These are phyloP conservation scores for Latrodectus hesperus DNA, from an alignment of 2,888 invertebrate genomes.

Conservation along the genomic window DNA sequence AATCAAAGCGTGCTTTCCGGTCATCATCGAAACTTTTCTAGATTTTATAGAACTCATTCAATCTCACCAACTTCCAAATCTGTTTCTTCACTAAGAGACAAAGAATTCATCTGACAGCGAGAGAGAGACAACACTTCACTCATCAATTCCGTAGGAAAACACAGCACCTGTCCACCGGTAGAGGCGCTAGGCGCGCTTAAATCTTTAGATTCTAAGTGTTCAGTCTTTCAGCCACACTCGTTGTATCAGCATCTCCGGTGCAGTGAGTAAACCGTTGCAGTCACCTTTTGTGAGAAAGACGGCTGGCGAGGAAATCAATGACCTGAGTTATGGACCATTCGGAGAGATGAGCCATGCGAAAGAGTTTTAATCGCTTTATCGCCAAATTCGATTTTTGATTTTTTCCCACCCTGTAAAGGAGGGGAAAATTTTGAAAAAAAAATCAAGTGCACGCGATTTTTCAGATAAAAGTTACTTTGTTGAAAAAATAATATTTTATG, in stretches of 20 bases:
- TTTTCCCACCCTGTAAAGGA: no score
- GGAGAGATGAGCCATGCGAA: background rate
- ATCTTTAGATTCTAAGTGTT: background rate
- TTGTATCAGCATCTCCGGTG: background rate
- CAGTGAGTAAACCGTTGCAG: background rate
- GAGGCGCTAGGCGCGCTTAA: background rate
- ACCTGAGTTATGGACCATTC: background rate
- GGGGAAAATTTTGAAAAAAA: no score
- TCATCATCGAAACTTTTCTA: no score
- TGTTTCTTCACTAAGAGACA: no score
- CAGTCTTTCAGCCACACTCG: slow-evolving; percentile 1
- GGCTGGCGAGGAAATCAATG: background rate
- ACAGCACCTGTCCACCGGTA: slow-evolving; percentile 5
- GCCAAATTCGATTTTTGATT: no score
- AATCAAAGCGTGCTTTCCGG: no score
- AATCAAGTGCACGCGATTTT: no score
- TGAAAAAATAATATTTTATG: no score
- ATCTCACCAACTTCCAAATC: no score
- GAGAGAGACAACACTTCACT: background rate
- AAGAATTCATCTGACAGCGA: no score
- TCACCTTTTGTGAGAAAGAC: background rate
- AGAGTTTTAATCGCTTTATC: background rate
- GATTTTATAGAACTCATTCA: no score
- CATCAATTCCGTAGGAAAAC: background rate
- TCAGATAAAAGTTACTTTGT: no score